These are phyloP conservation scores for Lottia scabra DNA, from an alignment of 2,888 invertebrate species.

Conservation along the genomic window DNA sequence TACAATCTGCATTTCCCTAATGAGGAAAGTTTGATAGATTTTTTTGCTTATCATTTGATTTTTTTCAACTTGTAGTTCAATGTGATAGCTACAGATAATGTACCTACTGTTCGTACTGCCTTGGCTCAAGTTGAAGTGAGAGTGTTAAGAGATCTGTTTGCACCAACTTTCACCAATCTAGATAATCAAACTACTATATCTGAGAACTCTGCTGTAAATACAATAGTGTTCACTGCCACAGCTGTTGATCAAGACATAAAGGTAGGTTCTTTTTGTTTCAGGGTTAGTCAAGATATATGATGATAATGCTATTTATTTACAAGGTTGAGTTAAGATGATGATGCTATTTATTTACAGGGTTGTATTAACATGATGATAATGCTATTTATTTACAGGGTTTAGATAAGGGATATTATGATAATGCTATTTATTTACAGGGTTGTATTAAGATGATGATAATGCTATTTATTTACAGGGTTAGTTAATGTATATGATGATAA, in stretches of 20 bases:
- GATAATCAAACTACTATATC: constrained; percentile 41
- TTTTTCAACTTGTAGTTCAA: background rate
- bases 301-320: constrained; percentile 31
- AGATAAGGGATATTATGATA: constrained; percentile 39
- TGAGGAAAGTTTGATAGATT: constrained; percentile 45
- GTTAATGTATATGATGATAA: constrained; percentile 42
- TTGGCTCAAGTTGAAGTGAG: constrained; percentile 47
- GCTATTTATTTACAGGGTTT: constrained; percentile 37
- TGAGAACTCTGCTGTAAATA: constrained; percentile 43
- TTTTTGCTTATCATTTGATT: constrained; percentile 30
- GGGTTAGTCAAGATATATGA: constrained; percentile 41
- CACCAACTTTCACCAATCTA: constrained; percentile 51
- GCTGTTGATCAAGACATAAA: constrained; percentile 45
- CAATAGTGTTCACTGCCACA: constrained; percentile 39
- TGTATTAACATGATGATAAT: no score
- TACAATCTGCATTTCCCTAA: no score
- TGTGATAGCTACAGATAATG: constrained; percentile 8
- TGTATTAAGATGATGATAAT: constrained; percentile 36
- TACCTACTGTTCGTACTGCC: constrained; percentile 13
- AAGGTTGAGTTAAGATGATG: constrained; percentile 42
- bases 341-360: constrained; percentile 36
- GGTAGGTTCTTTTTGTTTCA: constrained; percentile 28
- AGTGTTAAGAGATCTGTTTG: constrained; percentile 48
- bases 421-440: constrained; percentile 39
- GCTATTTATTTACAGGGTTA: constrained; percentile 35